Conservation (phyloP, 2,888 invertebrate species). For the Drosophila anomalipes region DNA sequence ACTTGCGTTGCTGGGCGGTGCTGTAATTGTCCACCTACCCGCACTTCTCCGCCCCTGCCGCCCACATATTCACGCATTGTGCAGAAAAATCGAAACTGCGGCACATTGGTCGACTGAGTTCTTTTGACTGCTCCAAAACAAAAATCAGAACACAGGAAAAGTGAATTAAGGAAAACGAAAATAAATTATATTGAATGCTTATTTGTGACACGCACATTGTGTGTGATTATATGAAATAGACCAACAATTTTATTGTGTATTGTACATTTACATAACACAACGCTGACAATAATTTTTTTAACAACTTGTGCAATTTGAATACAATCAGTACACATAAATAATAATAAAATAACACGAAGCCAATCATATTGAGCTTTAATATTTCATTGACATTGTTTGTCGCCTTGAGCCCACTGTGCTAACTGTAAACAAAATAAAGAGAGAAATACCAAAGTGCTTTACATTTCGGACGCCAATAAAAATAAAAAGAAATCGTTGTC, state of each 20-base stretch:
- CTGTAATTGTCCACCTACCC: constrained; percentile 38
- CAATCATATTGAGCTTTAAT: constrained; percentile 38
- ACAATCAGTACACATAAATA: constrained; percentile 22
- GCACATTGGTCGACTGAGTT: constrained; percentile 32
- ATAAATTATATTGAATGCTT: constrained; percentile 26
- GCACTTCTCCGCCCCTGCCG: neutral
- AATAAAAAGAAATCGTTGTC: constrained; percentile 21
- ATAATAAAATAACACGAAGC: constrained; percentile 1
- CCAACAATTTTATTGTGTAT: constrained; percentile 13
- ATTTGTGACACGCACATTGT: constrained; percentile 20
- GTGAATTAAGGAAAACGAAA: constrained; percentile 23
- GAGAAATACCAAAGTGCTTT: constrained; percentile 34
- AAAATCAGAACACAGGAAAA: constrained; percentile 19
- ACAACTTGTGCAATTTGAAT: constrained; percentile 30
- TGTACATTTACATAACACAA: constrained; percentile 49
- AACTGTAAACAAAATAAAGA: constrained; percentile 37
- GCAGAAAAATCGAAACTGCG: constrained; percentile 64
- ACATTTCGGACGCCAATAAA: constrained; percentile 22
- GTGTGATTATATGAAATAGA: constrained; percentile 34
- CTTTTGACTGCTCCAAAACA: constrained; percentile 13
- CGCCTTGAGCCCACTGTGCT: constrained; percentile 46
- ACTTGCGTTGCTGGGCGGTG: constrained; percentile 61
- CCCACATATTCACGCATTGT: constrained; percentile 8
- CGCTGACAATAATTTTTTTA: constrained; percentile 27
- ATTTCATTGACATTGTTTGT: constrained; percentile 5